Conservation (phyloP, 2,113 vertebrate species). For the Oophaga pumilio region DNA sequence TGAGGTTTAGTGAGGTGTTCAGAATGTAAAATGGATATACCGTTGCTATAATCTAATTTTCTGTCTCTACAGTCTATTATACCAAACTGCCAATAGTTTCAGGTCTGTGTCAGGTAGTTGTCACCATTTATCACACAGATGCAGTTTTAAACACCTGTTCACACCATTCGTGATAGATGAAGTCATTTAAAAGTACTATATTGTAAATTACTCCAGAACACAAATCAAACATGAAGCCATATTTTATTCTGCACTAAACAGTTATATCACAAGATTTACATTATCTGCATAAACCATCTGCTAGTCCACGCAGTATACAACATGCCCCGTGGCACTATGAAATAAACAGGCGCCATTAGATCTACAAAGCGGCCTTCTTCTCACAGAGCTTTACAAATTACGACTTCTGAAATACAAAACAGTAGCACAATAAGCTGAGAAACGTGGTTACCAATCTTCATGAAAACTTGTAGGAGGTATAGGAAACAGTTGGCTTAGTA, state of each 20-base stretch:
- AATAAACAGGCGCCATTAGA: background rate
- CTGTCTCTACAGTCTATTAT: background rate
- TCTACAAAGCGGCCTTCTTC: background rate
- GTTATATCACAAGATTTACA: slow-evolving; percentile 7
- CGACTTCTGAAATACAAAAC: background rate
- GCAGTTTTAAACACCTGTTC: slow-evolving; percentile 3
- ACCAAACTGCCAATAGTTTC: background rate
- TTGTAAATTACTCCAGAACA: slow-evolving; percentile 19
- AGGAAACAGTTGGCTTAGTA: background rate
- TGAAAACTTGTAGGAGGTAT: background rate
- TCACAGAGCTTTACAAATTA: background rate
- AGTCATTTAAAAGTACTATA: slow-evolving; percentile 2
- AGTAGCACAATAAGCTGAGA: background rate
- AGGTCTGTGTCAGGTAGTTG: background rate
- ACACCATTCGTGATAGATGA: background rate
- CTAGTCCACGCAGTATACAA: background rate
- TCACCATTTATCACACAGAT: slow-evolving; percentile 14
- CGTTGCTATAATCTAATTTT: background rate
- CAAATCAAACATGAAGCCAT: background rate
- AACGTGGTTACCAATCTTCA: background rate
- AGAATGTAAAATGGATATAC: background rate
- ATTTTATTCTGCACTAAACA: slow-evolving; percentile 15
- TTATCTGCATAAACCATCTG: slow-evolving; percentile 30
- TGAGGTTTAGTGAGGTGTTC: background rate
- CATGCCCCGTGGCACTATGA: slow-evolving; percentile 15